A percentile compares a stretch with the other conserved stretches of the same genome.
Conservation (phyloP, 2,113 vertebrate species). For the Xiphias gladius region DNA sequence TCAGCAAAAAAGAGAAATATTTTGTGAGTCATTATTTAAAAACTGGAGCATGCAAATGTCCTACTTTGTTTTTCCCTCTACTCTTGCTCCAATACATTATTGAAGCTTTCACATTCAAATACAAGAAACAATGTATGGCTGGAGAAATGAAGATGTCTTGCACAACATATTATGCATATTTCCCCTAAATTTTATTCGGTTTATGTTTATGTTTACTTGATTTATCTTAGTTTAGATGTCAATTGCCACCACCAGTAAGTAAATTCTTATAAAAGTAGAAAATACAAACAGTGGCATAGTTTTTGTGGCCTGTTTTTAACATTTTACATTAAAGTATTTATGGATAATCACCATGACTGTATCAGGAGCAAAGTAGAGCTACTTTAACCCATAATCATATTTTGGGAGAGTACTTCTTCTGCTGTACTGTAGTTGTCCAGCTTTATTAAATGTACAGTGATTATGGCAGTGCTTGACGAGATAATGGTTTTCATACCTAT, state of each 20-base stretch:
- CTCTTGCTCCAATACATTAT: background rate
- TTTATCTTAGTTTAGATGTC: background rate
- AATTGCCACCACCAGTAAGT: background rate
- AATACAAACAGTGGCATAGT: background rate
- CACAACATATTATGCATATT: no score
- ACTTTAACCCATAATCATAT: background rate
- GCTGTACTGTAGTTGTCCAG: background rate
- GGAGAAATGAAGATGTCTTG: background rate
- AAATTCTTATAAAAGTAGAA: background rate
- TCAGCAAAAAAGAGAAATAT: background rate
- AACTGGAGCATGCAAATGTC: background rate
- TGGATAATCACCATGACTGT: background rate
- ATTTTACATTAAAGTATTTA: no score
- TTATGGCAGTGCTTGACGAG: background rate
- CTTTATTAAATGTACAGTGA: background rate
- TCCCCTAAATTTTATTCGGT: no score
- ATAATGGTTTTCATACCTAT: constrained; percentile 26
- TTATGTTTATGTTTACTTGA: background rate
- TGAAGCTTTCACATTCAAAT: background rate
- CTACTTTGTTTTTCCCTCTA: background rate
- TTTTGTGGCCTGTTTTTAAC: no score
- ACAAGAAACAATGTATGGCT: background rate
- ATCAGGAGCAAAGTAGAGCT: background rate
- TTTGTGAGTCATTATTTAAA: background rate
- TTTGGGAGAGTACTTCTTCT: background rate